A percentile compares a stretch with the other conserved stretches of the same genome.
These are phyloP conservation scores for Stichodactyla helianthus DNA, from an alignment of 64 coral and sea anemone species.

Conservation along the genomic window DNA sequence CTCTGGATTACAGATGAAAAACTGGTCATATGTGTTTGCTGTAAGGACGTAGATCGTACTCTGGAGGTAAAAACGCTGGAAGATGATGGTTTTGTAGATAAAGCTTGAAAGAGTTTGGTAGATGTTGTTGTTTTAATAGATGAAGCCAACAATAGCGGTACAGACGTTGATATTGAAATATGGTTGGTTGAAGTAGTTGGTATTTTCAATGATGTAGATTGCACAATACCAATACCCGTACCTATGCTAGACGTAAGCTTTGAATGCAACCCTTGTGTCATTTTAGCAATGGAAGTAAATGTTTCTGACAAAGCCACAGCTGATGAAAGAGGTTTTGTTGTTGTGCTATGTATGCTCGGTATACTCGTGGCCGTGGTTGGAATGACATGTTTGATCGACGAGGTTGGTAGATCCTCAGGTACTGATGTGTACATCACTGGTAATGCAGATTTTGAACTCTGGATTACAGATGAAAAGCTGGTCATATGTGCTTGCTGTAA, in stretches of 20 bases:
- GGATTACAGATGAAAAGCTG: background rate
- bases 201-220: background rate
- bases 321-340: background rate
- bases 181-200: background rate
- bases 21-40: background rate
- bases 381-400: background rate
- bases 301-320: background rate
- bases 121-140: background rate
- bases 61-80: background rate
- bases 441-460: background rate
- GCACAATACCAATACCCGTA: too few species aligned
- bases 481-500: too few species aligned
- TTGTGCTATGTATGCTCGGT: too few species aligned
- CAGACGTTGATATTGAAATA: background rate
- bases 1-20: background rate
- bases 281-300: background rate
- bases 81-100: background rate
- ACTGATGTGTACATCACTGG: background rate
- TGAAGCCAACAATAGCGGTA: background rate
- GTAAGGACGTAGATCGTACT: too few species aligned
- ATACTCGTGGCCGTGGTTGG: background rate
- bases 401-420: background rate
- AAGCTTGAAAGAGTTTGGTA: background rate
- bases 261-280: background rate
- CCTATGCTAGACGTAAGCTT: background rate